Evolutionary conservation across 1,140 invertebrate species (phyloP), one percentile per base, ranked within the genome.

Genomic region (Meloidogyne floridensis): DNA sequence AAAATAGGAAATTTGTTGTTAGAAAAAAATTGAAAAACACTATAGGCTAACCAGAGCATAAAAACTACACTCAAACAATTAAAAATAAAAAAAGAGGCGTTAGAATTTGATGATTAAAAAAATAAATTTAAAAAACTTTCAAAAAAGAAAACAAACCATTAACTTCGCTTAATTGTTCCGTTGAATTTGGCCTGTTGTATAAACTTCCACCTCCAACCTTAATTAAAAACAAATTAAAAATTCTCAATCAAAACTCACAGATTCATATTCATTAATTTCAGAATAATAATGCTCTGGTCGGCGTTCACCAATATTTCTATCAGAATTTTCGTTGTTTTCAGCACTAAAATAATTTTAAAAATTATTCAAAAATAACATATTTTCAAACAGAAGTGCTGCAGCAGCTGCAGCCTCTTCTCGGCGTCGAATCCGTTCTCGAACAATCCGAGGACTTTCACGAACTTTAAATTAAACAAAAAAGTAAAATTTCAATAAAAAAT

Each of bases 301-400:
- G 2, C 59, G n/a, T 65, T 65, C 59, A 7, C 59, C 59, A 18
- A 65, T 13, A 59, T 13, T 65, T 65, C 59, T 65, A 8, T 65
- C 59, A 65, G 59, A 65, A 65, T 65, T 65, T 18, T 65, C 59
- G 15, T 65, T 65, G n/a, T 65, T 65, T 65, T 65, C 59, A 65
- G 10, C n/a, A 6, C 59, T 65, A 65, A 65, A 65, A n/a, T 3
- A n/a, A 2, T n/a, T n/a, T n/a, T 7, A 18, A 65, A 47, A 47
- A 47, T 6, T 47, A 6, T n/a, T n/a, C 7, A 6, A 65, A 65
- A n/a, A n/a, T n/a, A n/a, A 18, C 13, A 15, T n/a, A n/a, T 15
- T 59, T 15, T 5, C 15, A 65, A 47, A 65, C 59, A 65, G n/a
- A 65, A 65, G 5, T 65, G 47, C 47, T 6, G 47, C 32, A 32